Base-by-base conservation (phyloP, 2,797 vertebrate genomes). In the Harpagifer antarcticus region DNA sequence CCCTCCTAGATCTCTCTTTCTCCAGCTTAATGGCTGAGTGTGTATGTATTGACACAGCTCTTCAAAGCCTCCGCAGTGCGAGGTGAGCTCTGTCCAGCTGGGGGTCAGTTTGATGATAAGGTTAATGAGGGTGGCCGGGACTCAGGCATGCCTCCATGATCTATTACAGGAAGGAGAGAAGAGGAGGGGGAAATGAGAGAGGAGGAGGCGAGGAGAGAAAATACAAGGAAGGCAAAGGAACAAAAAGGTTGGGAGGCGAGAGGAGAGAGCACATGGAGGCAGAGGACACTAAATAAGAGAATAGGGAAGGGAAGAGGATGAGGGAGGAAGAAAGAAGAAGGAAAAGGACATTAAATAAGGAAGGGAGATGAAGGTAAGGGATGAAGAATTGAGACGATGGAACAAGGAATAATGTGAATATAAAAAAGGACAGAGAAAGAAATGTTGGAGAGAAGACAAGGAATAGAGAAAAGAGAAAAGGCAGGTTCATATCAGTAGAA, bases 21-120 rank as follows among this genome's bases (percentile, higher is more conserved):
- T 58, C 45, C 72, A 27, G 62, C 79, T 74, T 92, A 93, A 92
- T 92, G 82, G 82, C 77, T 0, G 33, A 59, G 74, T 83, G 82
- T 77, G 86, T 85, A 90, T 92, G 88, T 92, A 90, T 86, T 92
- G 92, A 89, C 90, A 91, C 83, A 91, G 57, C 79, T 81, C 58
- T 75, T 85, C 76, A 79, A 80, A 86, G 73, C 78, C 68, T 53
- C 79, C 72, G 86, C 70, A 14, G 81, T 78, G 85, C n/a, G 72
- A 85, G 82, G 78, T 81, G 80, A 75, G 62, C 2, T 45, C 16
- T 20, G 82, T 88, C 86, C 86, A 86, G 86, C 79, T 72, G 78
- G 83, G 82, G 88, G 85, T 84, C 83, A 86, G 74, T 60, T 58
- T 86, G 78, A 90, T 86, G 88, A 91, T 89, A 85, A 88, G 92